Evolutionary conservation across 2,113 vertebrate species (phyloP), one percentile per base, ranked within the genome.

Genomic region (Scomber colias): DNA sequence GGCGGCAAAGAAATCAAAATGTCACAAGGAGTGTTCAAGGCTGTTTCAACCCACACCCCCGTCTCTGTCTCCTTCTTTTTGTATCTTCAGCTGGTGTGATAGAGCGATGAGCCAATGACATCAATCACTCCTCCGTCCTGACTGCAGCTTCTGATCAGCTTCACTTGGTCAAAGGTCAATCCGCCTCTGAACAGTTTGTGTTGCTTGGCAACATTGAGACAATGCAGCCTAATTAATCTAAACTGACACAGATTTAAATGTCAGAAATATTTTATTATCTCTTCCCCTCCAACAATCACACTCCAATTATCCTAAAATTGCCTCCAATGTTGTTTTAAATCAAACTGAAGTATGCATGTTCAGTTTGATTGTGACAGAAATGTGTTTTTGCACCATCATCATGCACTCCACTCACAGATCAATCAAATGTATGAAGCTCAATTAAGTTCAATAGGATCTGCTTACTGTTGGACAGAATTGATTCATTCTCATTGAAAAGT

Each of bases 21-120:
- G 75, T 71, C 71, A 75, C 53, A 15, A 14, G 35, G 51, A 73
- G 75, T 31, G 65, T 82, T 72, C 68, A 70, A 84, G 69, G 74
- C 62, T 50, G 70, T 49, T 75, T 55, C 60, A 27, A 16, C 31
- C 2, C 7, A 1, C 24, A 24, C 1, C 17, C 48, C 53, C 9
- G 51, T 57, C 67, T 60, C 21, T 0, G 11, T 59, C 66, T 69
- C 54, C 14, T 31, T 70, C 51, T 50, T 50, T 44, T 17, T 49
- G 65, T 61, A 17, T 51, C 75, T 48, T 46, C 31, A 68, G 46
- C 61, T 53, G 21, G 24, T 7, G 27, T 61, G 59, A 79, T 74
- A 56, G 51, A 82, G 66, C 69, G 77, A 89, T 75, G 74, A 77
- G 49, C 59, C 69, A 71, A 71, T 71, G 56, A 77, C 60, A 35